These are phyloP conservation scores for Agriotes lineatus DNA, from an alignment of 2,888 invertebrate species.

Conservation along the genomic window DNA sequence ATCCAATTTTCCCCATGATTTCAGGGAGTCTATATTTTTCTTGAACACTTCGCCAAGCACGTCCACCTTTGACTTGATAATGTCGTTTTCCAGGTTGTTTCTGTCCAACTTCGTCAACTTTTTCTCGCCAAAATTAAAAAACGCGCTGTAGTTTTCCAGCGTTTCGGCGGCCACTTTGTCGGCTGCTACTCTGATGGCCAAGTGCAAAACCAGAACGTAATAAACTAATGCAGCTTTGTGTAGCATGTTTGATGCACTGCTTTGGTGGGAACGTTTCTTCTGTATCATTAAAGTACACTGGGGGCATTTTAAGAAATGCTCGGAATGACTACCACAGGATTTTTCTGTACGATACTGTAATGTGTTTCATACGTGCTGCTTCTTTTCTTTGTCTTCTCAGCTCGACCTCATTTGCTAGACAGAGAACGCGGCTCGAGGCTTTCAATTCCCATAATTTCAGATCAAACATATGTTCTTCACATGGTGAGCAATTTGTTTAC, in stretches of 20 bases:
- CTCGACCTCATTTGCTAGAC: background rate
- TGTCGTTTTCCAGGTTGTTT: slow-evolving; percentile 60
- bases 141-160: slow-evolving; percentile 58
- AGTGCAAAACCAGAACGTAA: background rate
- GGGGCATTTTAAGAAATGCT: slow-evolving; percentile 15
- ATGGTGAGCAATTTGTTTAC: slow-evolving; percentile 20
- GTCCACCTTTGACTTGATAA: slow-evolving; percentile 69
- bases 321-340: slow-evolving; percentile 15
- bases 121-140: slow-evolving; percentile 63
- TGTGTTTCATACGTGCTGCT: background rate
- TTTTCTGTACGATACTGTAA: slow-evolving; percentile 7
- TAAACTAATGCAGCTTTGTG: background rate
- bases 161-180: slow-evolving; percentile 22
- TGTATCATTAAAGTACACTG: slow-evolving; percentile 12
- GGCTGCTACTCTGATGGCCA: background rate
- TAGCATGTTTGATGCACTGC: background rate
- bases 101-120: slow-evolving; percentile 57
- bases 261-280: background rate
- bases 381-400: background rate
- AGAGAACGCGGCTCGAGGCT: background rate
- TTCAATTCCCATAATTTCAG: background rate
- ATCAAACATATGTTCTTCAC: slow-evolving; percentile 19
- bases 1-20: slow-evolving; percentile 67
- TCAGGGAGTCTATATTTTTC: slow-evolving; percentile 68
- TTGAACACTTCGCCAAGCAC: slow-evolving; percentile 70